Conservation (phyloP, 64 coral and sea anemone genomes). For the Montipora foliosa region DNA sequence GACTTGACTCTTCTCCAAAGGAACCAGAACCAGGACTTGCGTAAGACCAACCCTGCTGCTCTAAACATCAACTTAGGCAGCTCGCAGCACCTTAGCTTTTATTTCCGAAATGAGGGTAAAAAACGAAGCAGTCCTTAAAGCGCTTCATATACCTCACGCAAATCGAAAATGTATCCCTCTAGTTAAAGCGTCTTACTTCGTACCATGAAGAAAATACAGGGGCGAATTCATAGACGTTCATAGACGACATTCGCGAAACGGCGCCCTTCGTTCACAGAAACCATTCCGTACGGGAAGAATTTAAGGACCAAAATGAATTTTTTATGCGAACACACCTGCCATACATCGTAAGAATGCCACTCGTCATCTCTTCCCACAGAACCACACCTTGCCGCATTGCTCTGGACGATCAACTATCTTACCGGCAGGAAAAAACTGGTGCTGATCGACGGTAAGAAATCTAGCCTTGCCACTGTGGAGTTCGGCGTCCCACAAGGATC, state of each 20-base stretch:
- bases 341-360: not conserved
- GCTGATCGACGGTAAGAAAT: too few relatives aligned
- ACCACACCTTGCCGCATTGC: not conserved
- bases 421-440: too few relatives aligned
- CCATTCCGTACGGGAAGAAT: not conserved
- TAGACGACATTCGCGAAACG: not conserved
- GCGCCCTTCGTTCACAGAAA: not conserved
- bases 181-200: slow-evolving; percentile 2
- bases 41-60: too few relatives aligned
- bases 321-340: not conserved
- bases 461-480: too few relatives aligned
- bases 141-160: slow-evolving; percentile 51
- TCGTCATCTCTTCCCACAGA: not conserved
- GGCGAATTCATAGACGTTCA: not conserved
- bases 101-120: too few relatives aligned
- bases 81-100: too few relatives aligned
- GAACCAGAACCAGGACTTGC: too few relatives aligned
- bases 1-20: too few relatives aligned
- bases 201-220: not conserved
- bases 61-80: too few relatives aligned
- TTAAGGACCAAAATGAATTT: not conserved
- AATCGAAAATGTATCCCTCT: slow-evolving; percentile 40
- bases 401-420: too few relatives aligned
- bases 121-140: not conserved
- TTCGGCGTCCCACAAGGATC: too few relatives aligned